These are phyloP conservation scores for Metellina segmentata DNA, from an alignment of 2,888 invertebrate genomes.

Conservation along the genomic window DNA sequence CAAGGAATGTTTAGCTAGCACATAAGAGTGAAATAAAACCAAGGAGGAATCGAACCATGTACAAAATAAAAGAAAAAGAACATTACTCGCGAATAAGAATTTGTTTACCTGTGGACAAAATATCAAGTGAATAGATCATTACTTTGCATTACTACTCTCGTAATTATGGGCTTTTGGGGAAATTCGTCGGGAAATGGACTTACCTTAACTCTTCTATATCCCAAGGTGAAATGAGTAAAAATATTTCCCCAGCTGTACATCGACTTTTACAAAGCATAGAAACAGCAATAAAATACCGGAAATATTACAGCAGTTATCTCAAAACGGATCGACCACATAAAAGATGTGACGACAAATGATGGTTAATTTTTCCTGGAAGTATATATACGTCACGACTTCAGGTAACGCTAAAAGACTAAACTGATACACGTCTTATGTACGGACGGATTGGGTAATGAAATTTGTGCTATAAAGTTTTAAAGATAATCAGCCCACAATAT, in stretches of 20 bases:
- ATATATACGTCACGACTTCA: background rate
- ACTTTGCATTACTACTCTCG: background rate
- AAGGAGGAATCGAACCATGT: too few species aligned
- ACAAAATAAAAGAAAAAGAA: too few species aligned
- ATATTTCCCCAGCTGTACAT: constrained; percentile 12
- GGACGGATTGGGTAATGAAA: too few species aligned
- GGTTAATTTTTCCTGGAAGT: background rate
- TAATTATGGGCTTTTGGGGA: too few species aligned
- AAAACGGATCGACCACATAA: background rate
- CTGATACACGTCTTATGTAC: too few species aligned
- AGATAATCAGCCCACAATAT: too few species aligned
- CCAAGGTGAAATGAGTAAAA: background rate
- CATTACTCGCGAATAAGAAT: background rate
- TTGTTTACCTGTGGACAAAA: background rate
- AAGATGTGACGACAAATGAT: background rate
- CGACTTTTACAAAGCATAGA: background rate
- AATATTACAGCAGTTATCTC: background rate
- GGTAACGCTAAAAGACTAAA: too few species aligned
- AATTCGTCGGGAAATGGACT: background rate
- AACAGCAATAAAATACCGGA: background rate
- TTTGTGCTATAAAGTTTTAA: too few species aligned
- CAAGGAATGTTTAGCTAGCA: too few species aligned
- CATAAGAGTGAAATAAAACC: too few species aligned
- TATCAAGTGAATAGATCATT: background rate
- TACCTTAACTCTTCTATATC: background rate